Conservation (phyloP, 2,888 invertebrate genomes). For the Oscheius myriophilus region DNA sequence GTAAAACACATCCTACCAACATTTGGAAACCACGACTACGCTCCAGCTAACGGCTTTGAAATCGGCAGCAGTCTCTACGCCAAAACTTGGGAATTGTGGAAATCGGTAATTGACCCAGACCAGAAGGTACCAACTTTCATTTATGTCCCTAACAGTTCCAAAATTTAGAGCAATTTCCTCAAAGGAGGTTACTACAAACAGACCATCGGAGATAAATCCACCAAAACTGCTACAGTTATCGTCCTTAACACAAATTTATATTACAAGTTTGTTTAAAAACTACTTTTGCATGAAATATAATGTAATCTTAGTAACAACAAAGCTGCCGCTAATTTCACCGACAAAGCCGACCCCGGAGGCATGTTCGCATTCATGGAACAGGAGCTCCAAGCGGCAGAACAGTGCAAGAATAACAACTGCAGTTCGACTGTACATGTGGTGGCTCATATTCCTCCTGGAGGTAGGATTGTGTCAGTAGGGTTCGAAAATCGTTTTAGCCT, state of each 20-base stretch:
- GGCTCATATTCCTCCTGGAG: conserved; percentile 68
- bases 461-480: conserved; percentile 35
- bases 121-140: conserved; percentile 36
- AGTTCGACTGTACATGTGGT: conserved; percentile 57
- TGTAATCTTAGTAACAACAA: conserved; percentile 40
- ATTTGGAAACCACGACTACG: conserved; percentile 68
- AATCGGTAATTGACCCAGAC: conserved; percentile 50
- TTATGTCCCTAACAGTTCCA: background rate
- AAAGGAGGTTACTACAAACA: conserved; percentile 65
- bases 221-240: conserved; percentile 45
- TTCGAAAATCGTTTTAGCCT: conserved; percentile 46
- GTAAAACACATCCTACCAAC: conserved; percentile 62
- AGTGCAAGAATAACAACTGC: conserved; percentile 39
- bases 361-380: conserved; percentile 64
- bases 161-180: conserved; percentile 53
- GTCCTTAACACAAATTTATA: conserved; percentile 68
- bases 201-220: conserved; percentile 16
- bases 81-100: conserved; percentile 55
- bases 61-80: conserved; percentile 45
- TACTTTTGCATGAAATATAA: background rate
- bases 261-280: conserved; percentile 53
- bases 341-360: conserved; percentile 61
- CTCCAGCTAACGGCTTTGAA: conserved; percentile 61
- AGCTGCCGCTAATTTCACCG: conserved; percentile 53
- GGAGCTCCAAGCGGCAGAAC: conserved; percentile 46